These are phyloP conservation scores for Thamnophis elegans DNA, from an alignment of 2,797 vertebrate genomes.

Conservation along the genomic window DNA sequence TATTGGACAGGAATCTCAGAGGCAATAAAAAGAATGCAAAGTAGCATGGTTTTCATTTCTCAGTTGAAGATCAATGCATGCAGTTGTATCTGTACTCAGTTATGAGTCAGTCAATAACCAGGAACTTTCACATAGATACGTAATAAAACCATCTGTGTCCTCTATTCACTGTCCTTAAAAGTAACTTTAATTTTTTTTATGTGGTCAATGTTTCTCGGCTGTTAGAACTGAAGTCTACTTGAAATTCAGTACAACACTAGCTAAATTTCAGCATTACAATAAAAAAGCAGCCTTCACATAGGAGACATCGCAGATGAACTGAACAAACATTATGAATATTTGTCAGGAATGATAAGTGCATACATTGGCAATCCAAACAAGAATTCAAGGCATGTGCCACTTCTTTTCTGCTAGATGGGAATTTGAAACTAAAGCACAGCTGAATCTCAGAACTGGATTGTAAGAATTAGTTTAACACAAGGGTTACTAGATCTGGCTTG, in stretches of 20 bases:
- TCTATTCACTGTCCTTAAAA: neutral
- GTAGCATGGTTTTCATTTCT: constrained; percentile 18
- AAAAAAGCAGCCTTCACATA: neutral
- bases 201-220: neutral
- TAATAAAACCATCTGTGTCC: neutral
- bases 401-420: neutral
- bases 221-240: neutral
- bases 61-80: neutral
- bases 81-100: constrained; percentile 19
- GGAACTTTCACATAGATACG: neutral
- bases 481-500: neutral
- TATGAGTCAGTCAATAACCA: constrained; percentile 5
- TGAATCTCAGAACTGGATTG: neutral
- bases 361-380: neutral
- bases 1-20: constrained; percentile 4
- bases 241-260: neutral
- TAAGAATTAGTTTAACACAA: neutral
- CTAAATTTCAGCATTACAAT: neutral
- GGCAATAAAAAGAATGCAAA: neutral
- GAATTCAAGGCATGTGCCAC: neutral
- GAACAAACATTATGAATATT: neutral
- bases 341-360: neutral
- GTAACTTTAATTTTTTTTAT: neutral
- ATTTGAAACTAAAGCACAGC: neutral
- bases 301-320: neutral